A percentile compares a stretch with the other conserved stretches of the same genome.
phyloP scores from a whole-genome alignment of 1,140 invertebrate species.

The Drosophila orosa region DNA sequence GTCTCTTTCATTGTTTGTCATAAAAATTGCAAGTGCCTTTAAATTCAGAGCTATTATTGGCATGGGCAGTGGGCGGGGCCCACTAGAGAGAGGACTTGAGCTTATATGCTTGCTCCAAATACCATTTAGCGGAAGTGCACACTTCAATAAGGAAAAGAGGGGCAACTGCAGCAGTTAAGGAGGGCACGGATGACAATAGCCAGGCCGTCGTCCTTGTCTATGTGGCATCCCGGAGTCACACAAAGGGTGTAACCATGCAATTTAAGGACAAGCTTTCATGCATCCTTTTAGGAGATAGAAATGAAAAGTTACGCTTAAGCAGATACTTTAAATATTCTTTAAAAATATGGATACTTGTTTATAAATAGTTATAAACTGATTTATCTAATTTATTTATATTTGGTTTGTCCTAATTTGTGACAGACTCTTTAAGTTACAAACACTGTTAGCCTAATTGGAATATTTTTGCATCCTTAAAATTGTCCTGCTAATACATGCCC shows the following conservation, averaged over 20 bases:
- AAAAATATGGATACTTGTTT: neutral
- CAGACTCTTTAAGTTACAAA: constrained; percentile 19
- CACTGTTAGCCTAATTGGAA: constrained; percentile 65
- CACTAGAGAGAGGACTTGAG: constrained; percentile 22
- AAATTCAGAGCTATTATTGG: constrained; percentile 50
- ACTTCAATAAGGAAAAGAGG: constrained; percentile 71
- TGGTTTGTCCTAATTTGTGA: neutral
- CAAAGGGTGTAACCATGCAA: constrained; percentile 49
- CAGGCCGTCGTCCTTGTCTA: constrained; percentile 41
- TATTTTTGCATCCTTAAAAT: constrained; percentile 53
- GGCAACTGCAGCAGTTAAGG: constrained; percentile 40
- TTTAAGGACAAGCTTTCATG: constrained; percentile 38
- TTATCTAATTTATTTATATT: neutral
- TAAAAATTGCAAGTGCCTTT: constrained; percentile 75
- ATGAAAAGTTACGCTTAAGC: neutral
- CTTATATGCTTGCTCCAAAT: constrained; percentile 77
- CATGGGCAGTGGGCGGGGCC: neutral
- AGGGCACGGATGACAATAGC: constrained; percentile 53
- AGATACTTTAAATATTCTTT: constrained; percentile 13
- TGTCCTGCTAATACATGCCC: constrained; percentile 51
- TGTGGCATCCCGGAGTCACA: constrained; percentile 30
- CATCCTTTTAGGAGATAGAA: constrained; percentile 34
- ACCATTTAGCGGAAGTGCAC: constrained; percentile 77
- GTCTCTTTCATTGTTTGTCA: constrained; percentile 54
- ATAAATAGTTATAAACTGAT: neutral